phyloP scores from a whole-genome alignment of 2,888 invertebrate genomes.

The Meloe dianella region DNA sequence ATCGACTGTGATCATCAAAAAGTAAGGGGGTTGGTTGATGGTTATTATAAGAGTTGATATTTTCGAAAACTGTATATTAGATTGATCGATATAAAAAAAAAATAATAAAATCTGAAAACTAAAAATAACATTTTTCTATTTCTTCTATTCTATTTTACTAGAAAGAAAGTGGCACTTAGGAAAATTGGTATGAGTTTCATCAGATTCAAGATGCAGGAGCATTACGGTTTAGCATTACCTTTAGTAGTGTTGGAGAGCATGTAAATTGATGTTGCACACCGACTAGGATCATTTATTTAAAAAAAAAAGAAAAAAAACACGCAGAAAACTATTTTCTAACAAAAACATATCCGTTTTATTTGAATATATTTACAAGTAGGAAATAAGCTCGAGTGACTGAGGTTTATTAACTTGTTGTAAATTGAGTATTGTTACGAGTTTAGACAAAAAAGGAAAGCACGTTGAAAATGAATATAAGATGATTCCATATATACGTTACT shows the following conservation, averaged over 20 bases:
- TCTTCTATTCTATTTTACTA: neutral
- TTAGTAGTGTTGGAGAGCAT: neutral
- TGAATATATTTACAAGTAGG: neutral
- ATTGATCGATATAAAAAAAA: neutral
- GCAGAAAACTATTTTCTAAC: neutral
- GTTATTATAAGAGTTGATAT: neutral
- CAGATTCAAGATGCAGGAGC: neutral
- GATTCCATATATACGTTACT: too few relatives aligned
- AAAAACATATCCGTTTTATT: neutral
- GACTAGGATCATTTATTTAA: neutral
- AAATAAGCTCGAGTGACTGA: neutral
- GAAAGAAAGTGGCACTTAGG: neutral
- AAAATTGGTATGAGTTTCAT: constrained; percentile 10
- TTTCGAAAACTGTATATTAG: neutral
- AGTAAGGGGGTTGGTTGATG: neutral
- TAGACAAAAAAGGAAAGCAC: too few relatives aligned
- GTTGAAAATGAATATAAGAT: too few relatives aligned
- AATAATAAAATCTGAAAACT: neutral
- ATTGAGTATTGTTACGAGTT: neutral
- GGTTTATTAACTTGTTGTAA: neutral
- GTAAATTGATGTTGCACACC: constrained; percentile 2
- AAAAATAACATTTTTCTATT: neutral
- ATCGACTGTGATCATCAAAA: constrained; percentile 2
- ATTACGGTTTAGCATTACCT: neutral
- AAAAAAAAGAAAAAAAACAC: neutral